Base-by-base conservation (phyloP, 2,888 invertebrate species). In the Noctua janthina region DNA sequence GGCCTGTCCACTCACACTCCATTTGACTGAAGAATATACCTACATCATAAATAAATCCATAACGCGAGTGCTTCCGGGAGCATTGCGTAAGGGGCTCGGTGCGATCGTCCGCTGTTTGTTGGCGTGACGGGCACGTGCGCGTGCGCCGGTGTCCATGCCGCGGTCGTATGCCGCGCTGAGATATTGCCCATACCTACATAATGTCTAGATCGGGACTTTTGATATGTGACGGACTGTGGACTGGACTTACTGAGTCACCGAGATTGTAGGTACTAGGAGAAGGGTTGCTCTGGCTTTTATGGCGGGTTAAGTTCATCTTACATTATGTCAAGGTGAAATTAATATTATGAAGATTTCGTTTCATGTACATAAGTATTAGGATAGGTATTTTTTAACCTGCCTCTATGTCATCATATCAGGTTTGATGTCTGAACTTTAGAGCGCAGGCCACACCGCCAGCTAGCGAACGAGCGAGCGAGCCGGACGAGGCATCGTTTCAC, bases 61-160 rank as follows among this genome's bases (percentile, higher is more conserved):
- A 71, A 51, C 20, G 39, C 51, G 43, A 77, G 74, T 64, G 77
- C 74, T 88, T 86, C 90, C 87, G 85, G 82, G 87, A 88, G 79
- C 62, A 70, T 84, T 80, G 75, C 78, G 83, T 76, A 88, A 81
- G 67, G 79, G 73, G 84, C 62, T 78, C 78, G 49, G 49, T 70
- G 49, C 64, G 67, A 43, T 49, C 49, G 82, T 59, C 35, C 39
- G 74, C 29, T 73, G 69, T 75, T 62, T 54, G 80, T 69, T 67
- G 70, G 77, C 85, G 87, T 84, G 87, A 73, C 49, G 11, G 46
- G 77, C 80, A 67, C 87, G 85, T 87, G 83, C 80, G 71, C 70
- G 1, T 29, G 72, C 81, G 72, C 67, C 79, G 62, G 67, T 71
- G 78, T 56, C 20, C 89, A 85, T 83, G 87, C 74, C 11, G n/a